These are phyloP conservation scores for Mobula hypostoma DNA, from an alignment of 2,113 vertebrate species.

Conservation along the genomic window DNA sequence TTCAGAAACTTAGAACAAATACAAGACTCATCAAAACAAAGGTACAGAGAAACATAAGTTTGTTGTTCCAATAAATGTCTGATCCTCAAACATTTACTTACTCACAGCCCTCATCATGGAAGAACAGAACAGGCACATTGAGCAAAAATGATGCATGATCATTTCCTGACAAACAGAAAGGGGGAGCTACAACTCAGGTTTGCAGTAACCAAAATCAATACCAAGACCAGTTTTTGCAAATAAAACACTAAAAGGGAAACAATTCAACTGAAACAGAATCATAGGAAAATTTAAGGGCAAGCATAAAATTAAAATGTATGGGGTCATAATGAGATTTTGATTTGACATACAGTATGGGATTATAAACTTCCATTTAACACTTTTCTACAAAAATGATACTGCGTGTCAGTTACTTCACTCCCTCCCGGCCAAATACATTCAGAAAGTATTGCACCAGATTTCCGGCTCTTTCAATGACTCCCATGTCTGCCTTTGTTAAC, in stretches of 20 bases:
- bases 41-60: not conserved
- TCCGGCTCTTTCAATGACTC: not conserved
- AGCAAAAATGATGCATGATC: not conserved
- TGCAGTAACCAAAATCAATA: not conserved
- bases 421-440: not conserved
- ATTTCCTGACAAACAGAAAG: not conserved
- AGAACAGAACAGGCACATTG: not conserved
- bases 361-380: not conserved
- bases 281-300: not conserved
- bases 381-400: not conserved
- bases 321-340: not conserved
- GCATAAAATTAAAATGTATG: not conserved
- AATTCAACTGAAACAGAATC: not conserved
- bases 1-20: too few relatives aligned
- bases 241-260: not conserved
- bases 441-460: not conserved
- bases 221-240: not conserved
- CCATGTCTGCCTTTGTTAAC: not conserved
- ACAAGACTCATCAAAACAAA: not conserved
- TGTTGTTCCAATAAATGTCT: not conserved
- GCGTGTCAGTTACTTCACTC: not conserved
- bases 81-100: not conserved
- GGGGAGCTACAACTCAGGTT: not conserved
- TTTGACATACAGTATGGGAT: not conserved
- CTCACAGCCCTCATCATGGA: not conserved